These are phyloP conservation scores for Pogonus chalceus DNA, from an alignment of 1,140 invertebrate genomes.

Conservation along the genomic window DNA sequence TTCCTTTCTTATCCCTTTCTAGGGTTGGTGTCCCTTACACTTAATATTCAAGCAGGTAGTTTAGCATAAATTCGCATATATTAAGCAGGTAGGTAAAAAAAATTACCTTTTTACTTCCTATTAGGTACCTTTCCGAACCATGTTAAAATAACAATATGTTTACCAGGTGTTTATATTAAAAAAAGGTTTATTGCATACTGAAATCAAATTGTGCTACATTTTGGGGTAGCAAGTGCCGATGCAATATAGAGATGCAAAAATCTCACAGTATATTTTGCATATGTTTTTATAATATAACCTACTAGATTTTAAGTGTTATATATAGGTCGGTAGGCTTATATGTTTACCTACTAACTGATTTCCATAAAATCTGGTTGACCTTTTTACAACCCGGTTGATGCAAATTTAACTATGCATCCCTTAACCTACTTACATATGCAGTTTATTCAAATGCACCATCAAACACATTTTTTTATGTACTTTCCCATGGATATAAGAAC, in stretches of 20 bases:
- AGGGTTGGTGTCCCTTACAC: conserved; percentile 33
- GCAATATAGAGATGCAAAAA: conserved; percentile 10
- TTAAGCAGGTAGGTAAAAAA: conserved; percentile 35
- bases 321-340: conserved; percentile 14
- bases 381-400: conserved; percentile 26
- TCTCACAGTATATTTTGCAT: conserved; percentile 9
- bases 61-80: conserved; percentile 33
- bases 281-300: conserved; percentile 12
- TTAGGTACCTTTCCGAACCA: conserved; percentile 18
- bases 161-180: neutral
- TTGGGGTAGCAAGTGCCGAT: conserved; percentile 9
- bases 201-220: conserved; percentile 6
- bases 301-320: conserved; percentile 14
- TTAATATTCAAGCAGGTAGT: conserved; percentile 36
- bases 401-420: conserved; percentile 26
- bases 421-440: conserved; percentile 25
- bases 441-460: conserved; percentile 27
- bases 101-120: conserved; percentile 14
- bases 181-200: neutral
- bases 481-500: conserved; percentile 26
- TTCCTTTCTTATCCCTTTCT: conserved; percentile 4
- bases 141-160: conserved; percentile 14
- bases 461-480: conserved; percentile 22
- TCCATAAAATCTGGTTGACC: conserved; percentile 27
- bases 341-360: conserved; percentile 18